Evolutionary conservation across 1,140 invertebrate species (phyloP).

Genomic region (Papilio glaucus): DNA sequence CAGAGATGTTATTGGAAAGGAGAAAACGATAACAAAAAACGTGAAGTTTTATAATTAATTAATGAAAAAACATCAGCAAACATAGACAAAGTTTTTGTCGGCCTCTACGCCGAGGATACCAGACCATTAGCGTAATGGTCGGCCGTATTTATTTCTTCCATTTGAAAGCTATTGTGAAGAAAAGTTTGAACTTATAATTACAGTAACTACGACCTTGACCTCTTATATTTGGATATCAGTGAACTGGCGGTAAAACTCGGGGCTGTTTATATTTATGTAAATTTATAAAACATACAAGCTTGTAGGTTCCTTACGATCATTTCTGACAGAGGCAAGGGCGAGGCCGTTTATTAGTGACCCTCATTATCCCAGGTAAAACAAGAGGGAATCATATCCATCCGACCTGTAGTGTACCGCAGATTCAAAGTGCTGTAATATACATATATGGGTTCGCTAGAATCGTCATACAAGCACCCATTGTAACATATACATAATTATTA

Average conservation of each 20-base stretch:
- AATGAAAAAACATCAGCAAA: not conserved
- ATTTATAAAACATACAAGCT: not conserved
- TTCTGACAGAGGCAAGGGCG: not conserved
- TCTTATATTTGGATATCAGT: not conserved
- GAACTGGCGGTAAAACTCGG: no score
- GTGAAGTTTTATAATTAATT: slow-evolving; percentile 9
- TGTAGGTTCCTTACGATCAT: not conserved
- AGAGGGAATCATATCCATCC: not conserved
- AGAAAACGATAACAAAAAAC: not conserved
- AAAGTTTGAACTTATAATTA: not conserved
- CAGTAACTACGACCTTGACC: not conserved
- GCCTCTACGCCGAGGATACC: not conserved
- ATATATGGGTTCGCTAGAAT: not conserved
- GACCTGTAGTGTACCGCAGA: slow-evolving; percentile 1
- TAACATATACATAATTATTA: not conserved
- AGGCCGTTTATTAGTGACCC: slow-evolving; percentile 1
- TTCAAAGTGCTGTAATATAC: not conserved
- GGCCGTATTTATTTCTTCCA: slow-evolving; percentile 8
- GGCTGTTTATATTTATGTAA: not conserved
- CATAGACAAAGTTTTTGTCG: slow-evolving; percentile 9
- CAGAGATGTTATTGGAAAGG: not conserved
- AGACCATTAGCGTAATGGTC: slow-evolving; percentile 12
- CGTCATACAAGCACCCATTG: not conserved
- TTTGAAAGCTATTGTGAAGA: slow-evolving; percentile 9
- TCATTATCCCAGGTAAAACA: slow-evolving; percentile 12